A percentile compares a stretch with the other conserved stretches of the same genome.
Conservation (phyloP, 1,140 invertebrate genomes). For the Hestina assimilis region DNA sequence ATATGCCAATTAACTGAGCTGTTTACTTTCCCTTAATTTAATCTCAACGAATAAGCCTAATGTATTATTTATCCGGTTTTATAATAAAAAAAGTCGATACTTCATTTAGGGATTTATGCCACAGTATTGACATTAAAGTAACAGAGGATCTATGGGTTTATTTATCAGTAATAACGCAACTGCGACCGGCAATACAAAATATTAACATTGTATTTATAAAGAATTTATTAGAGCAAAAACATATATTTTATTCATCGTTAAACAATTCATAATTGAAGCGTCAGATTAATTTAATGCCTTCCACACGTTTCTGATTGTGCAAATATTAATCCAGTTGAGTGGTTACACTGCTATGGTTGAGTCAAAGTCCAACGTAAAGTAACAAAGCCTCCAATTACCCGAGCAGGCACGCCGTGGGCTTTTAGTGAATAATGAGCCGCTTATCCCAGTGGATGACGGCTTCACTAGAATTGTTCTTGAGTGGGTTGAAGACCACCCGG, state of each 20-base stretch:
- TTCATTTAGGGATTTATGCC: too few relatives aligned
- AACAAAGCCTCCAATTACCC: constrained; percentile 74
- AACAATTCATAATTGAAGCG: constrained; percentile 49
- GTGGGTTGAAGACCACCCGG: constrained; percentile 59
- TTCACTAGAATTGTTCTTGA: constrained; percentile 64
- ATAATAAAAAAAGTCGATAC: too few relatives aligned
- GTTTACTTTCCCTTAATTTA: too few relatives aligned
- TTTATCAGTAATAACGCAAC: background rate
- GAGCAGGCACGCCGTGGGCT: constrained; percentile 70
- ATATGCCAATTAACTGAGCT: too few relatives aligned
- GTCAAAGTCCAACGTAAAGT: constrained; percentile 60
- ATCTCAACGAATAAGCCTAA: too few relatives aligned
- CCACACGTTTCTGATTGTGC: constrained; percentile 56
- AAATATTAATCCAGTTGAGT: constrained; percentile 57
- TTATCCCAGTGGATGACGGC: constrained; percentile 63
- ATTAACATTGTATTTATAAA: background rate
- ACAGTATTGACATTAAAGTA: too few relatives aligned
- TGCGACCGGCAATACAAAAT: background rate
- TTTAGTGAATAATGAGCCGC: constrained; percentile 76
- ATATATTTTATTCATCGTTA: constrained; percentile 40
- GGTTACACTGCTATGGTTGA: constrained; percentile 46
- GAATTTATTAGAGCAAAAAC: constrained; percentile 31
- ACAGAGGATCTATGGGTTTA: too few relatives aligned
- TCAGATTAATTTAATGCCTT: constrained; percentile 58
- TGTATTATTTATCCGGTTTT: too few relatives aligned